These are phyloP conservation scores for Limanda limanda DNA, from an alignment of 2,113 vertebrate species.

Conservation along the genomic window DNA sequence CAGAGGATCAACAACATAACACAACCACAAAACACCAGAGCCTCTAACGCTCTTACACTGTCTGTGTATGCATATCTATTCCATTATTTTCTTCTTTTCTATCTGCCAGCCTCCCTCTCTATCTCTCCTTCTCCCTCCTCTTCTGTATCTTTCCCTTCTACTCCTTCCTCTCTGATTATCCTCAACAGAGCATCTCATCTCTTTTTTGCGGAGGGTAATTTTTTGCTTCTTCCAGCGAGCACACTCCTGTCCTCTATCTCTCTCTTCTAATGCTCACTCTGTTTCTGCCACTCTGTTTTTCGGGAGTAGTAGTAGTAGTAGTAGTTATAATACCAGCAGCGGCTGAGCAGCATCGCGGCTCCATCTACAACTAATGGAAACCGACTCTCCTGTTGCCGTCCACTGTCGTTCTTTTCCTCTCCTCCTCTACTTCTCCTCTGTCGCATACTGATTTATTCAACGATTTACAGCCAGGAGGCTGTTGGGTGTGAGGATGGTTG, in stretches of 20 bases:
- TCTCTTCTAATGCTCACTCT: constrained; percentile 1
- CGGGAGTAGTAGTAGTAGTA: constrained; percentile 47
- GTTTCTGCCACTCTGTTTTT: constrained; percentile 29
- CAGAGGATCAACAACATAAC: not conserved
- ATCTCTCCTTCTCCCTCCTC: not conserved
- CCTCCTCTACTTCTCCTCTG: constrained; percentile 35
- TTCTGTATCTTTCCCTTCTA: not conserved
- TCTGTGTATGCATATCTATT: not conserved
- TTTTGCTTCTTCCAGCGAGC: constrained; percentile 30
- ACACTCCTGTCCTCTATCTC: not conserved
- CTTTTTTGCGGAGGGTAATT: constrained; percentile 23
- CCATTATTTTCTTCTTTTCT: not conserved
- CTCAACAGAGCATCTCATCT: constrained; percentile 54
- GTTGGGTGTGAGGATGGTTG: constrained; percentile 19
- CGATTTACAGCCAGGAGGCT: constrained; percentile 20
- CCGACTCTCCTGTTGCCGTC: constrained; percentile 60
- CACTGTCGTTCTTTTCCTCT: constrained; percentile 13
- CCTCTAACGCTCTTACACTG: not conserved
- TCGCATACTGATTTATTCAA: constrained; percentile 59
- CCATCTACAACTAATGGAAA: constrained; percentile 52
- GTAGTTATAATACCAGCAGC: constrained; percentile 43
- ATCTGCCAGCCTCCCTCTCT: not conserved
- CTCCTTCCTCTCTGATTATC: constrained; percentile 53
- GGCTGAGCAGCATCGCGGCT: constrained; percentile 41
- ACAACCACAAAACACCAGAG: not conserved